Conservation (phyloP, 1,140 invertebrate genomes). For the Pinna nobilis region DNA sequence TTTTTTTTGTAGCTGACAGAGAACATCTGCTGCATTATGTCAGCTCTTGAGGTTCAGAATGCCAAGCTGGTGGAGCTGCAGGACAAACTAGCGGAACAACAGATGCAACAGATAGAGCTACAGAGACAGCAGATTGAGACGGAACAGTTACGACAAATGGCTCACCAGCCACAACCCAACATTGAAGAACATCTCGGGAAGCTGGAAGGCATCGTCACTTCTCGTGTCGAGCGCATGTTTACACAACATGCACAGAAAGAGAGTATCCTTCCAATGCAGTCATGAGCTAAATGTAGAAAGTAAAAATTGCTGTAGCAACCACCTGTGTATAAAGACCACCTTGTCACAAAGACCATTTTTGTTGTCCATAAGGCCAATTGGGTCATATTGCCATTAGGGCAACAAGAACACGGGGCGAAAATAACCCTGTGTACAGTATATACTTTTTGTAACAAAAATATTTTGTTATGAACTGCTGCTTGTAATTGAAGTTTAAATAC, state of each 20-base stretch:
- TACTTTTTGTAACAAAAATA: too few relatives aligned
- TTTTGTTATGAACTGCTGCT: too few relatives aligned
- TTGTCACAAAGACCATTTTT: too few relatives aligned
- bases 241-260: slow-evolving; percentile 65
- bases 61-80: slow-evolving; percentile 54
- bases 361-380: too few relatives aligned
- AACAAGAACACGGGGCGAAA: too few relatives aligned
- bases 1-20: slow-evolving; percentile 48
- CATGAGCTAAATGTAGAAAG: not conserved
- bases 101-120: slow-evolving; percentile 55
- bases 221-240: slow-evolving; percentile 63
- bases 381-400: too few relatives aligned
- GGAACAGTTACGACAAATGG: slow-evolving; percentile 52
- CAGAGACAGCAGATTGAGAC: slow-evolving; percentile 60
- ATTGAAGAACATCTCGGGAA: slow-evolving; percentile 65
- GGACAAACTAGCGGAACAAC: slow-evolving; percentile 55
- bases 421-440: too few relatives aligned
- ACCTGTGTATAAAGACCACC: too few relatives aligned
- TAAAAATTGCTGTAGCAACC: too few relatives aligned
- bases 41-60: slow-evolving; percentile 50
- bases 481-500: too few relatives aligned
- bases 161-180: slow-evolving; percentile 52
- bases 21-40: slow-evolving; percentile 39
- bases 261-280: slow-evolving; percentile 64
- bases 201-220: slow-evolving; percentile 60